Conservation (phyloP, 2,888 invertebrate genomes). For the Molanna angustata region DNA sequence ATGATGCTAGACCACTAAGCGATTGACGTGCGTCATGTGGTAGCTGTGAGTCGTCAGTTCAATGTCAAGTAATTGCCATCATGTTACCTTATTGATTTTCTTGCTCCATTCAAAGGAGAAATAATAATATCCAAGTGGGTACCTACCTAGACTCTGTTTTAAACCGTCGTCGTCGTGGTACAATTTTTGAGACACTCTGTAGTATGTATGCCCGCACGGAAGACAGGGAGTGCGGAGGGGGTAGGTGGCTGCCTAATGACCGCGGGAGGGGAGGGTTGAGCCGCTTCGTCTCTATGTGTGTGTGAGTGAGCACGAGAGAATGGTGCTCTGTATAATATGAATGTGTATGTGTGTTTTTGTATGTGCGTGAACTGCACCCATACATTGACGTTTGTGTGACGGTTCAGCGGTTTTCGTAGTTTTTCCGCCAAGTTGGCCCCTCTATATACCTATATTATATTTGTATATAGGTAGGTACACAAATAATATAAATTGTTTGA, state of each 20-base stretch:
- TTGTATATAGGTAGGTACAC: too few species aligned
- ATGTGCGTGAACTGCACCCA: not conserved
- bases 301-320: conserved; percentile 12
- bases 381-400: conserved; percentile 4
- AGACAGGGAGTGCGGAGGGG: conserved; percentile 19
- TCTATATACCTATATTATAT: too few species aligned
- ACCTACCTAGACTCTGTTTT: too few species aligned
- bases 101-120: too few species aligned
- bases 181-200: conserved; percentile 21
- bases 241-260: conserved; percentile 47
- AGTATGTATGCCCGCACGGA: conserved; percentile 4
- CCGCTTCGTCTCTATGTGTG: conserved; percentile 11
- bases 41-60: conserved; percentile 6
- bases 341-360: not conserved
- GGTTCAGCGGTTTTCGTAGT: conserved; percentile 10
- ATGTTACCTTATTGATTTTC: not conserved
- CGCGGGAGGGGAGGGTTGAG: conserved; percentile 55
- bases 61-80: conserved; percentile 6
- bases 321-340: not conserved
- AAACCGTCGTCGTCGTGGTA: too few species aligned
- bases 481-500: too few species aligned
- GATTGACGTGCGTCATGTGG: not conserved
- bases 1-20: too few species aligned
- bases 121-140: too few species aligned
- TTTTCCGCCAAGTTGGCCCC: conserved; percentile 1